Percentiles rank a stretch among this genome's conserved stretches.
phyloP scores from a whole-genome alignment of 2,888 invertebrate species.

The Crematogaster levior region DNA sequence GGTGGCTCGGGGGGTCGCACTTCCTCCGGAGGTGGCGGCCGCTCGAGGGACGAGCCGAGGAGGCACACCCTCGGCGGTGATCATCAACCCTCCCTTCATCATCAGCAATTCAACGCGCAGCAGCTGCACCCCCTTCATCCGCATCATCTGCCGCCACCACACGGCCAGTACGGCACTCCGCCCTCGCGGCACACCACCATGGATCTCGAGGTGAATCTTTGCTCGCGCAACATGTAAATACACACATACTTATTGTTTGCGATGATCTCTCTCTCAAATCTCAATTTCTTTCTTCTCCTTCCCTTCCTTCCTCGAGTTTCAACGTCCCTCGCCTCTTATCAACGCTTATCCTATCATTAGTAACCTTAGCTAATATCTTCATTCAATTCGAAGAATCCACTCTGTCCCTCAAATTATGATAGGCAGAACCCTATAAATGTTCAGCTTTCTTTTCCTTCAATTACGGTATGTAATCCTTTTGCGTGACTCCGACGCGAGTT shows the following conservation, averaged over 20 bases:
- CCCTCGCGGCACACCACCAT: slow-evolving; percentile 87
- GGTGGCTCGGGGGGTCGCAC: slow-evolving; percentile 74
- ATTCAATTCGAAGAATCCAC: not conserved
- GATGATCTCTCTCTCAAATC: slow-evolving; percentile 34
- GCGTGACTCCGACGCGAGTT: not conserved
- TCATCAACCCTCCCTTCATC: slow-evolving; percentile 90
- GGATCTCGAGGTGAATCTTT: slow-evolving; percentile 91
- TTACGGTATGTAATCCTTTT: slow-evolving; percentile 26
- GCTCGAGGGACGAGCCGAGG: slow-evolving; percentile 91
- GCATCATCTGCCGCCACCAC: slow-evolving; percentile 87
- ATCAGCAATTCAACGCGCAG: slow-evolving; percentile 85
- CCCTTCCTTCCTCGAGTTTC: not conserved
- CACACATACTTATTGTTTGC: slow-evolving; percentile 36
- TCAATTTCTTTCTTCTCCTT: not conserved
- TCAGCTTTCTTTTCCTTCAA: not conserved
- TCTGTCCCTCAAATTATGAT: not conserved
- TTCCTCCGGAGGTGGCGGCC: slow-evolving; percentile 74
- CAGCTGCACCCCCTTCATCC: slow-evolving; percentile 85
- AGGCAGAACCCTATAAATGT: not conserved
- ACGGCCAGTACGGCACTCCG: slow-evolving; percentile 87
- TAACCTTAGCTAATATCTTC: not conserved
- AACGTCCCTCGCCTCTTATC: not conserved
- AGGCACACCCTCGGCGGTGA: slow-evolving; percentile 92
- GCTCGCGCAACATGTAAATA: slow-evolving; percentile 74
- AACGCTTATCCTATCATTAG: not conserved